Conservation (phyloP, 2,113 vertebrate genomes). For the Procapra przewalskii region DNA sequence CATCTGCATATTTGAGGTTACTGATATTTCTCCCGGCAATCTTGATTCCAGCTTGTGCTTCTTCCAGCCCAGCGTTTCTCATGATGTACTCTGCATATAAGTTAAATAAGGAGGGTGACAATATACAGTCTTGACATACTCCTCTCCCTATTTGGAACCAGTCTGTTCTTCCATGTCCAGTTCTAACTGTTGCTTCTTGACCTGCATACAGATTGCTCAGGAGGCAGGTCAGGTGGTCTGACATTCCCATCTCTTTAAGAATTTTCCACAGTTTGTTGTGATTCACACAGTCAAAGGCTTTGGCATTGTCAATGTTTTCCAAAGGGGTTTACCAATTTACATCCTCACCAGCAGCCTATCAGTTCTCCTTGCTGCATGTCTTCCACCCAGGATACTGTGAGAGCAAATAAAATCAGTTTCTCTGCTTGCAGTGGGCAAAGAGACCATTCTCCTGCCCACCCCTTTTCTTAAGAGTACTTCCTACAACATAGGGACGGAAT, state of each 20-base stretch:
- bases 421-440: background rate
- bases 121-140: background rate
- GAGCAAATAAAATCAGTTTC: conserved; percentile 5
- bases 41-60: background rate
- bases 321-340: background rate
- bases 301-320: background rate
- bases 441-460: background rate
- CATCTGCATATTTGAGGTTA: background rate
- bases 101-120: background rate
- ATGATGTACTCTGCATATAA: background rate
- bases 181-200: background rate
- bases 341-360: background rate
- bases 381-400: background rate
- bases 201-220: background rate
- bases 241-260: background rate
- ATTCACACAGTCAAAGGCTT: background rate
- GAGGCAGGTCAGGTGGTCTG: background rate
- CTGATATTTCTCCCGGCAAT: background rate
- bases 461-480: background rate
- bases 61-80: background rate
- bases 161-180: background rate
- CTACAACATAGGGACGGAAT: background rate
- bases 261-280: background rate
- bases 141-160: background rate
- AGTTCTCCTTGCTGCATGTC: background rate